Evolutionary conservation across 2,888 invertebrate genomes (phyloP).

Genomic region (Nasonia oneida): DNA sequence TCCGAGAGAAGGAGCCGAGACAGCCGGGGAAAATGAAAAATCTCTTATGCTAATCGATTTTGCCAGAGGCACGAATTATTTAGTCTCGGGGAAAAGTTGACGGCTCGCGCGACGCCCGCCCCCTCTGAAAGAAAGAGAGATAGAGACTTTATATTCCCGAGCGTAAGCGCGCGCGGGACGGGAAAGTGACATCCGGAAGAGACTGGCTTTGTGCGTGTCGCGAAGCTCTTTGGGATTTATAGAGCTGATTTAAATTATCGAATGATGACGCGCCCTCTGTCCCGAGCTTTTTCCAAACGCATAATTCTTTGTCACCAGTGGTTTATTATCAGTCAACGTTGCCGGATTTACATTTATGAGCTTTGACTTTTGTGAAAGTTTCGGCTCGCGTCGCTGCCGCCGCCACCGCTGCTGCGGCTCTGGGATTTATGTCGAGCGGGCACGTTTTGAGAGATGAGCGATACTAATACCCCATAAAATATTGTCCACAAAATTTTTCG

Average conservation of each 20-base stretch:
- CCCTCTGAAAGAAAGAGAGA: not conserved
- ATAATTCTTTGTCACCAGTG: slow-evolving; percentile 12
- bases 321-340: slow-evolving; percentile 26
- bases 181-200: slow-evolving; percentile 24
- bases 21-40: slow-evolving; percentile 25
- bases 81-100: slow-evolving; percentile 33
- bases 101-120: not conserved
- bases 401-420: too few relatives aligned
- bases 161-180: too few relatives aligned
- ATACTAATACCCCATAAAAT: not conserved
- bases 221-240: slow-evolving; percentile 22
- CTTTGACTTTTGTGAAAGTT: slow-evolving; percentile 16
- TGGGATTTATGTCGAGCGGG: not conserved
- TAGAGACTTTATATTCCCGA: slow-evolving; percentile 22
- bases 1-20: not conserved
- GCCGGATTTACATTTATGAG: slow-evolving; percentile 13
- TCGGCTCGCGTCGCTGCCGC: not conserved
- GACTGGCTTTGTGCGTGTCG: not conserved
- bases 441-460: not conserved
- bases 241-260: slow-evolving; percentile 40
- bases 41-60: slow-evolving; percentile 39
- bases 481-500: slow-evolving; percentile 4
- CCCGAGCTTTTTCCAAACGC: not conserved
- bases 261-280: slow-evolving; percentile 25
- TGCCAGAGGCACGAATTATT: slow-evolving; percentile 40